Evolutionary conservation across 2,113 vertebrate species (phyloP).

Genomic region (Pholis gunnellus): DNA sequence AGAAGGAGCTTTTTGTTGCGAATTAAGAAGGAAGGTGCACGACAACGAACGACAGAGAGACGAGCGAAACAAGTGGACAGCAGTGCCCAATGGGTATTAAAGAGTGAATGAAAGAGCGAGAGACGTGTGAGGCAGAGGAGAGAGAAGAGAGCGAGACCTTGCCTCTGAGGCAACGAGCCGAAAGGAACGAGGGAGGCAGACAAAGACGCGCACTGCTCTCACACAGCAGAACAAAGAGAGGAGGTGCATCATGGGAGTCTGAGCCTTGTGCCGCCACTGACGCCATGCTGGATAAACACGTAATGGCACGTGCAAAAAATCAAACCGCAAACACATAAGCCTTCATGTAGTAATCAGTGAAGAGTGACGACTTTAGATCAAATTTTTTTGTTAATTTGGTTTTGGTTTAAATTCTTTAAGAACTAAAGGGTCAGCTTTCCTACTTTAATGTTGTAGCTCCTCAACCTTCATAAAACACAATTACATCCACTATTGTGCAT

Average conservation of each 20-base stretch:
- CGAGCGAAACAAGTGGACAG: conserved; percentile 28
- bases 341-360: background rate
- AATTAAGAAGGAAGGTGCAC: conserved; percentile 37
- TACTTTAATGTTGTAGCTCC: background rate
- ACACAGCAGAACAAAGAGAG: conserved; percentile 79
- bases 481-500: background rate
- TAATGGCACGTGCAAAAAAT: conserved; percentile 29
- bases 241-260: conserved; percentile 79
- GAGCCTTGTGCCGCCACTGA: conserved; percentile 62
- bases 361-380: background rate
- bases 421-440: background rate
- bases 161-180: conserved; percentile 70
- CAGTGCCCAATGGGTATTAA: conserved; percentile 31
- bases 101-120: conserved; percentile 49
- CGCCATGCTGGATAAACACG: conserved; percentile 61
- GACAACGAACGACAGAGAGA: conserved; percentile 31
- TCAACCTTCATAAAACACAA: background rate
- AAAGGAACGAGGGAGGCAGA: conserved; percentile 71
- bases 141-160: conserved; percentile 65
- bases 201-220: conserved; percentile 75
- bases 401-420: background rate
- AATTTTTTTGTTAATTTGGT: background rate
- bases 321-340: conserved; percentile 10
- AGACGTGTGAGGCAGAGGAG: conserved; percentile 50
- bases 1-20: conserved; percentile 25